Evolutionary conservation across 2,888 invertebrate species (phyloP), one percentile per base, ranked within the genome.

Genomic region (Agonopterix arenella): DNA sequence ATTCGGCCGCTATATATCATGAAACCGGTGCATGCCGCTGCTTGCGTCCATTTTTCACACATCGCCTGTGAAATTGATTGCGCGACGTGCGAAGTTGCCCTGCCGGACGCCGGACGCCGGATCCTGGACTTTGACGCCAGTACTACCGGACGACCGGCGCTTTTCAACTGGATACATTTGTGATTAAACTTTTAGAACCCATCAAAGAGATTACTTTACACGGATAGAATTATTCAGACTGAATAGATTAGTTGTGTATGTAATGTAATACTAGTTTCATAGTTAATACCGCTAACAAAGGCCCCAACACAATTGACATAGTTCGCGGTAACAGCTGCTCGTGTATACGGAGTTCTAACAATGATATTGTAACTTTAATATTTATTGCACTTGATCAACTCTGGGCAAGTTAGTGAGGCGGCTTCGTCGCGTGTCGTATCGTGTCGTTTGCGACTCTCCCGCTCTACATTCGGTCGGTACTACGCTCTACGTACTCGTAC

Each of bases 331-430:
- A 73, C 75, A 76, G 78, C 79, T 76, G 80, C 73, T 74, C 73
- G 70, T 64, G 70, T 68, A 62, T 62, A 73, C 70, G 64, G 71
- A 69, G 69, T 73, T 78, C 74, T 73, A 81, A 85, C 85, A 86
- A 88, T 83, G 83, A 83, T 83, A 82, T 78, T 78, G 80, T 80
- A 80, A 79, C 79, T 85, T 84, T 83, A 88, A 88, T 85, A 88
- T 88, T 86, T 85, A 88, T 88, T 80, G 80, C 80, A 81, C 79
- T 84, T 81, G 77, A 86, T 83, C 81, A 81, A 83, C 78, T 77
- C 64, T 51, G 62, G 64, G 69, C 73, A 66, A 74, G 68, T 76
- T 69, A 68, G 67, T 67, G 65, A 64, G 65, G 66, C 64, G 58
- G 60, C 64, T 61, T 60, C 61, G 59, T 56, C 58, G 28, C 28